Evolutionary conservation across 2,888 invertebrate species (phyloP), one percentile per base, ranked within the genome.

Genomic region (Chloromyia formosa): DNA sequence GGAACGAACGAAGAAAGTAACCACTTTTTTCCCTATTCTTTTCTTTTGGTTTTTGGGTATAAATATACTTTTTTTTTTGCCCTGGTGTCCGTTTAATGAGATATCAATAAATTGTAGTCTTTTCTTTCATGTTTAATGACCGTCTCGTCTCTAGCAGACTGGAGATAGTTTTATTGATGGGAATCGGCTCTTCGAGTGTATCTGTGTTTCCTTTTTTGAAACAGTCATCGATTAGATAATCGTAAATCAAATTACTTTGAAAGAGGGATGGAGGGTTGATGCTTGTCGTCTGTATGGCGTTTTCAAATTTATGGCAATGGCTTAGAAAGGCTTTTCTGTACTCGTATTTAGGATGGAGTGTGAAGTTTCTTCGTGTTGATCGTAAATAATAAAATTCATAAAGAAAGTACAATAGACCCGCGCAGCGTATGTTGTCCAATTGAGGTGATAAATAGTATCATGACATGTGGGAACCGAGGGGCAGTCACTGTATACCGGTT

Each of bases 81-180:
- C 20, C 10, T 20, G 18, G 27, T 35, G 27, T 35, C 27, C 27
- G 27, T 35, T 66, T 45, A 49, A 66, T 66, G 53, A 35, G 71
- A 71, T 58, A 35, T 58, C 56, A 71, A 71, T 66, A 66, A 66
- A 66, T 66, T 66, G 16, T 16, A 40, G n/a, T 66, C 20, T 22
- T 58, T 58, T 58, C 40, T 71, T 56, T 58, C 27, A 69, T 54
- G 56, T 58, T 71, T 58, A 58, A 58, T 56, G 56, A 56, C 40
- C 40, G 35, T 71, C 53, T 69, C 16, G n/a, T 64, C 27, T 2
- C 12, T 56, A 10, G 16, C 18, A 56, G 42, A 18, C 56, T 42
- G 49, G 3, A 71, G 71, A 58, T 71, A 56, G 40, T 42, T 71
- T 71, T 71, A 56, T 71, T 40, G 71, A 58, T 71, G 56, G n/a